Conservation (phyloP, 2,113 vertebrate genomes). For the Pungitius pungitius region DNA sequence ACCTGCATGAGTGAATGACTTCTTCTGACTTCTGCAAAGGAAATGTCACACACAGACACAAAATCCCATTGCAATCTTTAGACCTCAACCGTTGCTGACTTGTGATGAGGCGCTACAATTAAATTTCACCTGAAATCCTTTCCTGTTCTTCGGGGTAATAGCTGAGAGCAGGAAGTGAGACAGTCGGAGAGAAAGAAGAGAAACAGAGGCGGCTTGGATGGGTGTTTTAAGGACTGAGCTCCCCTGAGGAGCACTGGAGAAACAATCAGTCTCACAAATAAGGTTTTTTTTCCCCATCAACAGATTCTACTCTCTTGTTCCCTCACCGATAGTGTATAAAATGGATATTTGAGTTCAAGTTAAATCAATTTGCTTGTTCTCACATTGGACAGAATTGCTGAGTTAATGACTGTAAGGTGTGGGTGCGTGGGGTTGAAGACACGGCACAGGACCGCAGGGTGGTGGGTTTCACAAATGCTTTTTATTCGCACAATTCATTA, state of each 20-base stretch:
- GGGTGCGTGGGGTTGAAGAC: no score
- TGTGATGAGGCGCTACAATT: constrained; percentile 39
- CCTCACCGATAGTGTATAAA: background rate
- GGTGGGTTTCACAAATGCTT: no score
- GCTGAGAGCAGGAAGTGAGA: constrained; percentile 19
- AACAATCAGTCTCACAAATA: background rate
- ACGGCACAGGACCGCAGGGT: no score
- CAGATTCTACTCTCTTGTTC: background rate
- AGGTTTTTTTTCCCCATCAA: background rate
- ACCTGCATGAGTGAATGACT: background rate
- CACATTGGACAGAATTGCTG: constrained; percentile 7
- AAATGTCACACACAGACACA: constrained; percentile 16
- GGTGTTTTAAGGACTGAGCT: background rate
- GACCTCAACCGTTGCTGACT: constrained; percentile 7
- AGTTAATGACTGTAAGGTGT: background rate
- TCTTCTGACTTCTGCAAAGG: constrained; percentile 12
- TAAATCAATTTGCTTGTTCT: constrained; percentile 31
- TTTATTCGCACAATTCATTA: no score
- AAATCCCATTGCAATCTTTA: constrained; percentile 17
- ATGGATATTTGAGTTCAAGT: constrained; percentile 20
- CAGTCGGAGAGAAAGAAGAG: constrained; percentile 9
- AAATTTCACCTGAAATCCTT: constrained; percentile 39
- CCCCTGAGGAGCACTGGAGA: background rate
- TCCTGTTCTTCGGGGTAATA: constrained; percentile 21
- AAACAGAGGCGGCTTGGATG: background rate